Evolutionary conservation across 2,888 invertebrate genomes (phyloP), one percentile per base, ranked within the genome.

Genomic region (Gasteruption jaculator): DNA sequence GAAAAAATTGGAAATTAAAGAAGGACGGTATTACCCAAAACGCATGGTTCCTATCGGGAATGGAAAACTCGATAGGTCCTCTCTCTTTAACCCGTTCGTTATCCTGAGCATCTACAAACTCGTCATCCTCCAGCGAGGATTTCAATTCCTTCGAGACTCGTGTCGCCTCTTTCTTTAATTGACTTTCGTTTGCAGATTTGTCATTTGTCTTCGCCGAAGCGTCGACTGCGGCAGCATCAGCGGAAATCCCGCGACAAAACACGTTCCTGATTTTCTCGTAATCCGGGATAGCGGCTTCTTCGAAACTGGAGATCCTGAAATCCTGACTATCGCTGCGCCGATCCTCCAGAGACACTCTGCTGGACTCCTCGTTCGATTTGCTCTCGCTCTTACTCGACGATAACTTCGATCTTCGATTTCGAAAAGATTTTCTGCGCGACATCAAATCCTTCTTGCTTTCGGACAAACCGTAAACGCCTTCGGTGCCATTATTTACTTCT

Each of bases 1-100:
- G n/a, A n/a, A n/a, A n/a, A n/a, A n/a, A n/a, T n/a, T n/a, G n/a
- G n/a, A n/a, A n/a, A n/a, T n/a, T n/a, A n/a, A n/a, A n/a, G n/a
- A n/a, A n/a, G n/a, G n/a, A n/a, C 19, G 20, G 41, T 43, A 53
- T 66, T 71, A 71, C 70, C 70, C 70, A 70, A 56, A 68, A 68
- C 43, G 69, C 61, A 49, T 63, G 56, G 53, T 56, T 60, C 32
- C 57, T 52, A 44, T 57, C 59, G 38, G 68, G 61, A 48, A 62
- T 61, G 39, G 55, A 48, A 52, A 59, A 67, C 40, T 62, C 54
- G 42, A 65, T 68, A 15, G 63, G 60, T 37, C 56, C 56, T 11
- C 41, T 54, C 19, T 49, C 50, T 22, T 50, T 36, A 15, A 34
- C 12, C 16, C 54, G 48, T 55, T 54, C 48, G 39, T 53, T 54